phyloP scores from a whole-genome alignment of 2,113 vertebrate species.

The Perca fluviatilis region DNA sequence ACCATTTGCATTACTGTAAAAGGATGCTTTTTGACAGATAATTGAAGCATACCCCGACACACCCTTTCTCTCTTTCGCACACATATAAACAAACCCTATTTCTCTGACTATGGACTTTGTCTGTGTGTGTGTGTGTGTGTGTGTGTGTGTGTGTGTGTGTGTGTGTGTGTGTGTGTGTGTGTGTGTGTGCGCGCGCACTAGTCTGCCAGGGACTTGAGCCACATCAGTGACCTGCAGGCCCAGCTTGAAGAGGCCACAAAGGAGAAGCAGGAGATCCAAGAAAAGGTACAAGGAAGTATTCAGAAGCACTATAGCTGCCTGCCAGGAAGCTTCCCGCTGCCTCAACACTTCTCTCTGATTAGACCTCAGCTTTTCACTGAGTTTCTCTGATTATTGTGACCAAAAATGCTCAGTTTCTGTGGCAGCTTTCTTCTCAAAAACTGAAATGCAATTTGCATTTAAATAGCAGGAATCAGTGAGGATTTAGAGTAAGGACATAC shows the following conservation, averaged over 20 bases:
- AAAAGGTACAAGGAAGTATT: constrained; percentile 89
- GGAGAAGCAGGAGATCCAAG: constrained; percentile 97
- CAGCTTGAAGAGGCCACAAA: constrained; percentile 95
- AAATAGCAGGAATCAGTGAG: constrained; percentile 57
- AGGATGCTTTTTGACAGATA: constrained; percentile 9
- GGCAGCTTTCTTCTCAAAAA: constrained; percentile 30
- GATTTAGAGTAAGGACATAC: constrained; percentile 39
- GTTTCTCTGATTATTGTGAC: constrained; percentile 66
- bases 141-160: background rate
- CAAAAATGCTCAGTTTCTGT: constrained; percentile 45
- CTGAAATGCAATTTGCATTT: constrained; percentile 65
- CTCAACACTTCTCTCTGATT: constrained; percentile 66
- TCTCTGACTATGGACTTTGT: constrained; percentile 22
- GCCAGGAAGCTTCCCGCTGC: constrained; percentile 47
- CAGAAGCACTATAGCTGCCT: constrained; percentile 40
- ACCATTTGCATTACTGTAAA: constrained; percentile 24
- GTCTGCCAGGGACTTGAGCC: constrained; percentile 94
- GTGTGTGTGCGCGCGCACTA: constrained; percentile 63
- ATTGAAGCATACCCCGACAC: background rate
- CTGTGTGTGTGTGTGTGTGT: constrained; percentile 7
- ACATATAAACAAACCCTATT: background rate
- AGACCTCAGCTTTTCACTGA: constrained; percentile 51
- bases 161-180: constrained; percentile 8
- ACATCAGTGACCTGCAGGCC: constrained; percentile 96
- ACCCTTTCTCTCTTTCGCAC: background rate